These are phyloP conservation scores for Cenopis cana DNA, from an alignment of 2,888 invertebrate species.

Conservation along the genomic window DNA sequence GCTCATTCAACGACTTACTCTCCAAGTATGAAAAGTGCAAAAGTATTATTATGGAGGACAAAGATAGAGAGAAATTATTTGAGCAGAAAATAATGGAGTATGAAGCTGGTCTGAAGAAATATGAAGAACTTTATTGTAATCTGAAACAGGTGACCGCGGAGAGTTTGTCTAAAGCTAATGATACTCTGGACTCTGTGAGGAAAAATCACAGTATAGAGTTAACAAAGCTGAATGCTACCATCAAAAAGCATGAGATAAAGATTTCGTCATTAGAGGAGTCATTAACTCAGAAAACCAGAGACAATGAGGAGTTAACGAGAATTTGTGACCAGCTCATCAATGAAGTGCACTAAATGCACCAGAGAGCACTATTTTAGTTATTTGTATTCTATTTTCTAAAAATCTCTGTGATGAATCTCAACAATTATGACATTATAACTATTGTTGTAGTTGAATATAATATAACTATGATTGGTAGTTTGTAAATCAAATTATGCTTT, in stretches of 20 bases:
- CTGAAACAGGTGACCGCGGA: slow-evolving; percentile 94
- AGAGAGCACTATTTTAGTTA: slow-evolving; percentile 32
- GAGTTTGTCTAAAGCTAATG: slow-evolving; percentile 89
- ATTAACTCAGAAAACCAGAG: slow-evolving; percentile 93
- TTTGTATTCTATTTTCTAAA: slow-evolving; percentile 45
- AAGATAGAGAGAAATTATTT: slow-evolving; percentile 87
- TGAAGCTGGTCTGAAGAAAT: slow-evolving; percentile 88
- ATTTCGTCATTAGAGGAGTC: slow-evolving; percentile 92
- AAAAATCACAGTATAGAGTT: slow-evolving; percentile 91
- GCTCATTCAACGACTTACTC: slow-evolving; percentile 87
- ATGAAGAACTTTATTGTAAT: slow-evolving; percentile 92
- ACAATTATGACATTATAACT: slow-evolving; percentile 49
- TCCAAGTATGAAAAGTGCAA: slow-evolving; percentile 88
- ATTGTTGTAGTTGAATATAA: slow-evolving; percentile 43
- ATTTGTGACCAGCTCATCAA: slow-evolving; percentile 97
- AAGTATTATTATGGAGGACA: slow-evolving; percentile 78
- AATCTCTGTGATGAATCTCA: slow-evolving; percentile 64
- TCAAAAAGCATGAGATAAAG: slow-evolving; percentile 95
- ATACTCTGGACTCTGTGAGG: slow-evolving; percentile 90
- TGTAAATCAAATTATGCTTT: slow-evolving; percentile 17
- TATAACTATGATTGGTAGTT: slow-evolving; percentile 27
- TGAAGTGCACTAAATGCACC: slow-evolving; percentile 64
- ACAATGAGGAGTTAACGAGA: slow-evolving; percentile 94
- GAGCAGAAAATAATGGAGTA: slow-evolving; percentile 88
- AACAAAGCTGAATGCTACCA: slow-evolving; percentile 92